A percentile compares a stretch with the other conserved stretches of the same genome.
phyloP scores from a whole-genome alignment of 35 echinoderm and acorn worm species.

The Ptychodera flava region DNA sequence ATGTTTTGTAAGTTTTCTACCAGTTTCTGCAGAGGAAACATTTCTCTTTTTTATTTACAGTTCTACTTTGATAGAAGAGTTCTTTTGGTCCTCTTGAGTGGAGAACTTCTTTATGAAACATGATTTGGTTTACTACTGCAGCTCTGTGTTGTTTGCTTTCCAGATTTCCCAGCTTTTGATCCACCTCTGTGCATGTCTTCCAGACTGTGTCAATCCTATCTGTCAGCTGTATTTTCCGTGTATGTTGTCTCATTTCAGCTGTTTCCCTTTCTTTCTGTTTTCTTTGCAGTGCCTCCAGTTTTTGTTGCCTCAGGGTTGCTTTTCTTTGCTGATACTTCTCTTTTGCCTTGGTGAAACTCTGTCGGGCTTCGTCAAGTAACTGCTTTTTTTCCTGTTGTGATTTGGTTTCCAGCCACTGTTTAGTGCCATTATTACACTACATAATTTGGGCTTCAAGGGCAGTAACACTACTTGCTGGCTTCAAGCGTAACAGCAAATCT shows the following conservation, averaged over 20 bases:
- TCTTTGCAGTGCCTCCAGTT: neutral
- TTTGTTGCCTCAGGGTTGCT: constrained; percentile 10
- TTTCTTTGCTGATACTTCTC: constrained; percentile 1
- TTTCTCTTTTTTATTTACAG: neutral
- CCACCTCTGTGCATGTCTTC: neutral
- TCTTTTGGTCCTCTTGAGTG: neutral
- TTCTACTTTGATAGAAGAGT: neutral
- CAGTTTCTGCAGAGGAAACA: neutral
- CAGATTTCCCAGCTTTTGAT: neutral
- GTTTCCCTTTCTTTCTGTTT: constrained; percentile 10
- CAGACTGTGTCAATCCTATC: neutral
- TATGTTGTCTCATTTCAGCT: neutral
- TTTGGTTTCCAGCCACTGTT: constrained; percentile 12
- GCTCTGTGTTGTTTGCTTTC: neutral
- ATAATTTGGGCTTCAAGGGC: constrained; percentile 14
- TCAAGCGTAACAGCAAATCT: constrained; percentile 11
- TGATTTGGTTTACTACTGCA: neutral
- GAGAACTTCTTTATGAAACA: neutral
- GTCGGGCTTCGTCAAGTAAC: constrained; percentile 6
- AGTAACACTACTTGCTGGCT: constrained; percentile 13
- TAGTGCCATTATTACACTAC: constrained; percentile 23
- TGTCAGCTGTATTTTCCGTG: neutral
- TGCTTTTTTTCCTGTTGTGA: neutral
- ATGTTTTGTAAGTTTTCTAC: neutral
- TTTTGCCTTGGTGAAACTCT: neutral